Evolutionary conservation across 1,140 invertebrate species (phyloP).

Genomic region (Neelides sp.): DNA sequence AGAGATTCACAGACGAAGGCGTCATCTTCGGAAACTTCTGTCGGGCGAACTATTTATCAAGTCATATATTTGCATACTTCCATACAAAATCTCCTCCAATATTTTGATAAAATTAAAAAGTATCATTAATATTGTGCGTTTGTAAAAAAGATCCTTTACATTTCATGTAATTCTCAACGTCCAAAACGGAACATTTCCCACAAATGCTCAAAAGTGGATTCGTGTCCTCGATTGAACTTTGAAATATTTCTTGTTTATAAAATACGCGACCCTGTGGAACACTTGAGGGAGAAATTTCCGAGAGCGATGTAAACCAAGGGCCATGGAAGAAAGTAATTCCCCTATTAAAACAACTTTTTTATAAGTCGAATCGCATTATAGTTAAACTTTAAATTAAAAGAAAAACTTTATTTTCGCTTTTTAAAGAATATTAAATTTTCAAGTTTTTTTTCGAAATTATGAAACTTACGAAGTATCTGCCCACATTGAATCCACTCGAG

Average conservation of each 20-base stretch:
- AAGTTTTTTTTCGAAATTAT: constrained; percentile 14
- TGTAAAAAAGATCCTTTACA: constrained; percentile 41
- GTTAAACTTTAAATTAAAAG: constrained; percentile 6
- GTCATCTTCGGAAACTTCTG: constrained; percentile 84
- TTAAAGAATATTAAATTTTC: neutral
- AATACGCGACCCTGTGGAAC: constrained; percentile 57
- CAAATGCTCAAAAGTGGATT: constrained; percentile 80
- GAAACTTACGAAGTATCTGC: constrained; percentile 62
- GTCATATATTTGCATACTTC: neutral
- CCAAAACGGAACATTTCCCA: constrained; percentile 78
- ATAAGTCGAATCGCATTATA: constrained; percentile 1
- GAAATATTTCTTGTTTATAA: constrained; percentile 87
- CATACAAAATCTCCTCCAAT: neutral
- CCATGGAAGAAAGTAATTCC: constrained; percentile 83
- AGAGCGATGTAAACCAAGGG: constrained; percentile 77
- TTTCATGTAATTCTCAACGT: constrained; percentile 79
- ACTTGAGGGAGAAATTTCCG: constrained; percentile 58
- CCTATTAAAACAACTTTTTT: constrained; percentile 40
- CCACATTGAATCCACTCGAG: constrained; percentile 91
- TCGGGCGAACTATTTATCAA: constrained; percentile 60
- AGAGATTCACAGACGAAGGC: constrained; percentile 86
- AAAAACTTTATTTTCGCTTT: neutral
- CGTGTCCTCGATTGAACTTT: constrained; percentile 80
- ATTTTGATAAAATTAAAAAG: neutral
- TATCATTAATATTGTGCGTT: neutral